A percentile compares a stretch with the other conserved stretches of the same genome.
These are phyloP conservation scores for Akabosia matsudoensis DNA, from an alignment of 1,140 invertebrate genomes.

Conservation along the genomic window DNA sequence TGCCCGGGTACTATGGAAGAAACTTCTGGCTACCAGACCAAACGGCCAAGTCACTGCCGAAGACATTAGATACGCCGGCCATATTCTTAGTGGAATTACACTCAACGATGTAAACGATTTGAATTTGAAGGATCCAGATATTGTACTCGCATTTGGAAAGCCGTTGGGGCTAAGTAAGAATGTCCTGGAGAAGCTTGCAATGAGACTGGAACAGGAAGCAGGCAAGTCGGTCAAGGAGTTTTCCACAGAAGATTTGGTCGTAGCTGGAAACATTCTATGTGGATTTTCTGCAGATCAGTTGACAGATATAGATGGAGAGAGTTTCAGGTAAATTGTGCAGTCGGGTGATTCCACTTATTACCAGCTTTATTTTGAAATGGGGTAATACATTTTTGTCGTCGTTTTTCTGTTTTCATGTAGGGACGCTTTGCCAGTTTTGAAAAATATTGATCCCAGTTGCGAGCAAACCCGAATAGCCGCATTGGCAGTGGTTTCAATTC, in stretches of 20 bases:
- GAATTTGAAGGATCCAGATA: slow-evolving; percentile 34
- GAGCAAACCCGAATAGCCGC: slow-evolving; percentile 34
- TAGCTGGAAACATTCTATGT: slow-evolving; percentile 41
- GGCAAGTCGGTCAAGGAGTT: slow-evolving; percentile 23
- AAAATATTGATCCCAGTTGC: slow-evolving; percentile 28
- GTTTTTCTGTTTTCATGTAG: slow-evolving; percentile 24
- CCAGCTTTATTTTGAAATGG: background rate
- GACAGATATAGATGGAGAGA: slow-evolving; percentile 10
- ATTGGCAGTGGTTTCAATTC: slow-evolving; percentile 10
- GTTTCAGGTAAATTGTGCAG: slow-evolving; percentile 19
- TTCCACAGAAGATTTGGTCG: slow-evolving; percentile 31
- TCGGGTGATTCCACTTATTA: background rate
- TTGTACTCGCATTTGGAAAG: slow-evolving; percentile 36
- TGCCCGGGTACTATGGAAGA: slow-evolving; percentile 37
- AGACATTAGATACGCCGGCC: slow-evolving; percentile 26
- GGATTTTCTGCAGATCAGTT: slow-evolving; percentile 29
- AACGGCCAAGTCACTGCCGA: slow-evolving; percentile 24
- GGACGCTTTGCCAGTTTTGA: slow-evolving; percentile 38
- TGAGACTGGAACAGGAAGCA: slow-evolving; percentile 30
- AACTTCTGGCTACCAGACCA: slow-evolving; percentile 22
- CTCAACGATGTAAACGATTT: slow-evolving; percentile 32
- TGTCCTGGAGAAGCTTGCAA: slow-evolving; percentile 40
- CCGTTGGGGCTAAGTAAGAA: slow-evolving; percentile 41
- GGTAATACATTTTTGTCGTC: slow-evolving; percentile 6
- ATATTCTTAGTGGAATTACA: slow-evolving; percentile 40